Evolutionary conservation across 2,797 vertebrate genomes (phyloP), one percentile per base, ranked within the genome.

Genomic region (Centropyge bicolor): DNA sequence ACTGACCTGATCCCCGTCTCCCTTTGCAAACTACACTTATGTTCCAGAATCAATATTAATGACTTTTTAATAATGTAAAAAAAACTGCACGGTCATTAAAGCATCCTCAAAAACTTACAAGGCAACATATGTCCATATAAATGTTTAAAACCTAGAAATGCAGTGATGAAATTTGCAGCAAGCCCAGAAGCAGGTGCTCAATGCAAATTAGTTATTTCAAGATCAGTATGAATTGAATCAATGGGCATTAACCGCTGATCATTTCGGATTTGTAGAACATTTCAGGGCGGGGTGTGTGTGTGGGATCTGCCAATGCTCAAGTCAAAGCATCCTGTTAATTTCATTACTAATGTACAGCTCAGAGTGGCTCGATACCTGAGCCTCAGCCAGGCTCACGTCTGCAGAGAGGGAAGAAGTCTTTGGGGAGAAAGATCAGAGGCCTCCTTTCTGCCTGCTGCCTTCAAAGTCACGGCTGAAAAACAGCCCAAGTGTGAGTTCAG

Each of bases 381-480:
- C 80, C 85, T 77, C 3, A 82, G 80, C 80, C 84, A 88, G 79
- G 57, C 77, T 82, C 79, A 62, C 9, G 73, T 85, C 86, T 85
- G 85, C 72, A 82, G 80, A 87, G 80, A 78, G 82, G 67, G 67
- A 63, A 70, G 84, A 89, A 86, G 49, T 92, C 91, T 91, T 84
- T 77, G 74, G 92, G 89, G 91, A 93, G 89, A 82, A 73, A 91
- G 94, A 95, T 94, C 94, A 93, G 87, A 93, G 76, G 82, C 80
- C 87, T 89, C 76, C 89, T 91, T 89, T 92, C 88, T 88, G 83
- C 90, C 85, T 86, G 86, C 87, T 90, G 90, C 85, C 91, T 95
- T 95, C 92, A 94, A 95, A 95, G 92, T 85, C 69, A 85, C 51
- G 74, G 83, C 92, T 94, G 86, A 88, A 92, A 94, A 92, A 91